Conservation (phyloP, 2,888 invertebrate genomes). For the Petrolisthes manimaculis region DNA sequence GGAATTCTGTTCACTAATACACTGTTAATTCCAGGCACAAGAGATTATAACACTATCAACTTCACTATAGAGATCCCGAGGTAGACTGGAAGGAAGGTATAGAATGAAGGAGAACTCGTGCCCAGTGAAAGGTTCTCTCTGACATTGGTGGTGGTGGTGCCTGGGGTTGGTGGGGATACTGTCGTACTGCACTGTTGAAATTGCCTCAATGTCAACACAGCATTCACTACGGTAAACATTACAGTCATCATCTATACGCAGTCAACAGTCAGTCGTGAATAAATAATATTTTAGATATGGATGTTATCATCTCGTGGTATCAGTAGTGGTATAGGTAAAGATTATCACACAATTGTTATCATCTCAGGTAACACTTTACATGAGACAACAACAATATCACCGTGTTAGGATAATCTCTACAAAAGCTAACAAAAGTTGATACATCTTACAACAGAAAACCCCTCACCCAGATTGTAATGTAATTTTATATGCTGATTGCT, state of each 20-base stretch:
- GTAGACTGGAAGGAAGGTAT: not conserved
- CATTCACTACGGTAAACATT: not conserved
- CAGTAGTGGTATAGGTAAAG: too few species aligned
- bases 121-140: slow-evolving; percentile 38
- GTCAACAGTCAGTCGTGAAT: not conserved
- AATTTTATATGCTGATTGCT: too few species aligned
- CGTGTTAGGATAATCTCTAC: too few species aligned
- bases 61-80: not conserved
- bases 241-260: not conserved
- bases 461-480: too few species aligned
- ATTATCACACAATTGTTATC: too few species aligned
- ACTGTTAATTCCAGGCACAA: too few species aligned
- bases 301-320: too few species aligned
- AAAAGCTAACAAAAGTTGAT: too few species aligned
- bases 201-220: not conserved
- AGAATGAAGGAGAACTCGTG: not conserved
- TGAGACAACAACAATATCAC: too few species aligned
- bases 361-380: too few species aligned
- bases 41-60: too few species aligned
- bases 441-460: too few species aligned
- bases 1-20: not conserved
- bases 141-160: not conserved
- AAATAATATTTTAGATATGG: not conserved
- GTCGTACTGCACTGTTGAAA: slow-evolving; percentile 51
- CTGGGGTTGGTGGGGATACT: slow-evolving; percentile 24